These are phyloP conservation scores for Tetrax tetrax DNA, from an alignment of 2,113 vertebrate genomes.

Conservation along the genomic window DNA sequence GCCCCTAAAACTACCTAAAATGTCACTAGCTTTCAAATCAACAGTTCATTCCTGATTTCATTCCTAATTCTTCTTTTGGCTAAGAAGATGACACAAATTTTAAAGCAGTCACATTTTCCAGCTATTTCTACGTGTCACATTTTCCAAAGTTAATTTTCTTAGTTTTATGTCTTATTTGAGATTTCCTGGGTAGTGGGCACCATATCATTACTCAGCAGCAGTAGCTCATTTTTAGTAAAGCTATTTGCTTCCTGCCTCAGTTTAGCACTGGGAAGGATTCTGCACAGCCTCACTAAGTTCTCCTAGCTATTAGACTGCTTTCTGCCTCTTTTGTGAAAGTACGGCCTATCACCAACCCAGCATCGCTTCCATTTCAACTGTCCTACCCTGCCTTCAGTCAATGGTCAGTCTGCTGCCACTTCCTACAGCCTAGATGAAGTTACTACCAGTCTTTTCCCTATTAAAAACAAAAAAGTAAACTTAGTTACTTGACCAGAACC, in stretches of 20 bases:
- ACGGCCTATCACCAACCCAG: background rate
- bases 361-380: background rate
- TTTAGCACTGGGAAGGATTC: background rate
- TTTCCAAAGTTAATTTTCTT: slow-evolving; percentile 3
- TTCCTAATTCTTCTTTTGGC: background rate
- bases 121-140: background rate
- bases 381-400: background rate
- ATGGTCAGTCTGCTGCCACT: background rate
- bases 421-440: background rate
- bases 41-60: background rate
- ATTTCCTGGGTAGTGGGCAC: background rate
- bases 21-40: background rate
- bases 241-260: background rate
- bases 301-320: background rate
- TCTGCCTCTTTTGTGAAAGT: background rate
- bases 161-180: background rate
- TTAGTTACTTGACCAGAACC: background rate
- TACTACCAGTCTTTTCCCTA: background rate
- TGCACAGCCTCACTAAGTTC: background rate
- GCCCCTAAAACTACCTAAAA: background rate
- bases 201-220: background rate
- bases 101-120: background rate
- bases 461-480: background rate
- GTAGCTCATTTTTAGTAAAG: background rate
- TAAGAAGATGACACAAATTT: background rate